Percentiles rank a stretch among this genome's conserved stretches.
These are phyloP conservation scores for Cyprinodon tularosa DNA, from an alignment of 2,113 vertebrate genomes.

Conservation along the genomic window DNA sequence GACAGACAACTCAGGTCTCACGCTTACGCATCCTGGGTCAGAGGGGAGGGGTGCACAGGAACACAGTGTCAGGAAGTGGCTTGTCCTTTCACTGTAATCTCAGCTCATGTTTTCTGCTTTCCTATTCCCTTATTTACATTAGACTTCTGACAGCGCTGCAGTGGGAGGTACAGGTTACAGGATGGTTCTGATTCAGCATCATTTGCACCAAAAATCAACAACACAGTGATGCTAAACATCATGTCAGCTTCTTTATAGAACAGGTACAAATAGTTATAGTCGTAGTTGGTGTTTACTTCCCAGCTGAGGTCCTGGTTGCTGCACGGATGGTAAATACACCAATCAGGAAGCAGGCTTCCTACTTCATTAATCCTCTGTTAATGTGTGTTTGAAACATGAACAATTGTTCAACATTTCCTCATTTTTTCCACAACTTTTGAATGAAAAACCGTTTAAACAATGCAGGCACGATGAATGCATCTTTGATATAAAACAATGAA, in stretches of 20 bases:
- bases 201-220: not conserved
- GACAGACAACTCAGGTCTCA: conserved; percentile 27
- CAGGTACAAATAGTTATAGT: too few species aligned
- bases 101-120: conserved; percentile 43
- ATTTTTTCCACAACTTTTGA: conserved; percentile 8
- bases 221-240: not conserved
- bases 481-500: not conserved
- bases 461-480: not conserved
- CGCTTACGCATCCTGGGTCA: conserved; percentile 55
- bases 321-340: not conserved
- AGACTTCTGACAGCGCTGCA: conserved; percentile 13
- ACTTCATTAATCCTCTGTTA: conserved; percentile 29
- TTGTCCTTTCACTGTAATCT: conserved; percentile 72
- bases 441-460: conserved; percentile 2
- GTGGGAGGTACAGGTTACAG: not conserved
- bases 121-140: conserved; percentile 25
- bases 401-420: conserved; percentile 11
- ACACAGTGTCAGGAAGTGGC: conserved; percentile 80
- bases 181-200: not conserved
- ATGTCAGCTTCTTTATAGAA: not conserved
- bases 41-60: conserved; percentile 68
- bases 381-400: conserved; percentile 23
- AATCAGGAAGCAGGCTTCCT: not conserved
- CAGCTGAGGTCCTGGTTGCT: too few species aligned
- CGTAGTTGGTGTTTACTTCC: too few species aligned